These are phyloP conservation scores for Iselma pallidipennis DNA, from an alignment of 2,888 invertebrate genomes.

Conservation along the genomic window DNA sequence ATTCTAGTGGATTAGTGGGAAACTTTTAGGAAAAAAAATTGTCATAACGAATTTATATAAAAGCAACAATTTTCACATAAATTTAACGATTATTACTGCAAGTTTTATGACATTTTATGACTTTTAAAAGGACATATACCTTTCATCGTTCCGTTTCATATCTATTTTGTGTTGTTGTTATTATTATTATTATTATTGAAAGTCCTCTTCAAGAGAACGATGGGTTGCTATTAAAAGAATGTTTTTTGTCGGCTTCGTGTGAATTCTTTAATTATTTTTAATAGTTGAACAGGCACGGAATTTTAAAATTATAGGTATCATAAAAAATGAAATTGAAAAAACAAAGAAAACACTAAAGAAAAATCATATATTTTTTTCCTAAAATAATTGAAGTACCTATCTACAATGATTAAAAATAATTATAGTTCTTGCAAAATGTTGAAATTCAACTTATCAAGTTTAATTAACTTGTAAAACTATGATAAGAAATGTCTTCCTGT, in stretches of 20 bases:
- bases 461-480: not conserved
- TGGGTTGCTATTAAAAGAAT: not conserved
- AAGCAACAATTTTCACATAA: too few species aligned
- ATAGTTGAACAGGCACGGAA: not conserved
- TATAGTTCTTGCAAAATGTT: too few species aligned
- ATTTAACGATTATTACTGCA: too few species aligned
- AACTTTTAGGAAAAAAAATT: not conserved
- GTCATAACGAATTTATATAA: too few species aligned
- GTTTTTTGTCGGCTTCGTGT: not conserved
- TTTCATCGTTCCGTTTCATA: not conserved
- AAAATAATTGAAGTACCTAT: too few species aligned
- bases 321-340: too few species aligned
- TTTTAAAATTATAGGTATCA: not conserved
- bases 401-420: too few species aligned
- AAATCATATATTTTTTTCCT: too few species aligned
- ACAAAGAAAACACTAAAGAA: too few species aligned
- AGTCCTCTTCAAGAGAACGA: not conserved
- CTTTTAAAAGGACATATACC: not conserved
- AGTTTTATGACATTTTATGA: not conserved
- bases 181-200: not conserved
- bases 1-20: not conserved
- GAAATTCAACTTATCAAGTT: not conserved
- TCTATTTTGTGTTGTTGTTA: not conserved
- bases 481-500: not conserved
- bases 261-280: not conserved